These are phyloP conservation scores for Trichonephila clavipes DNA, from an alignment of 1,140 invertebrate species.

Conservation along the genomic window DNA sequence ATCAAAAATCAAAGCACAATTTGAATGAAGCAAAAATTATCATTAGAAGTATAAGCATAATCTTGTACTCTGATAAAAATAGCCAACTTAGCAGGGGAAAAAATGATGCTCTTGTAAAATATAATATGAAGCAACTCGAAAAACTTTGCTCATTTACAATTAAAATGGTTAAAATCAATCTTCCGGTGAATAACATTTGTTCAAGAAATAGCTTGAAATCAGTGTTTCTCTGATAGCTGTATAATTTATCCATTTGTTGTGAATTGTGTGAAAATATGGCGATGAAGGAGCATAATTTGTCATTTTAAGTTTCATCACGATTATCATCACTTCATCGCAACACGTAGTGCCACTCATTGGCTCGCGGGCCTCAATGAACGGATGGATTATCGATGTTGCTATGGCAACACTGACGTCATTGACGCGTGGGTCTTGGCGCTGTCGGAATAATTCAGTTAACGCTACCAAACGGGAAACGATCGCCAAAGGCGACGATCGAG, in stretches of 20 bases:
- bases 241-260: not conserved
- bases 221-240: not conserved
- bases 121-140: not conserved
- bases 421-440: slow-evolving; percentile 58
- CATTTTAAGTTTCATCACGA: slow-evolving; percentile 60
- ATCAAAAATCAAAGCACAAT: too few relatives aligned
- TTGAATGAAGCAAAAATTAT: too few relatives aligned
- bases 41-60: too few relatives aligned
- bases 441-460: slow-evolving; percentile 65
- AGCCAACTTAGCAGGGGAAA: not conserved
- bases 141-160: not conserved
- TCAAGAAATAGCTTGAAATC: not conserved
- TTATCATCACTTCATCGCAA: slow-evolving; percentile 57
- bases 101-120: not conserved
- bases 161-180: not conserved
- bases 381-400: slow-evolving; percentile 74
- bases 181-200: not conserved
- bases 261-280: slow-evolving; percentile 62
- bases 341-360: slow-evolving; percentile 63
- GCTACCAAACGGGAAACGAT: slow-evolving; percentile 57
- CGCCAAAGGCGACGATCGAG: slow-evolving; percentile 57
- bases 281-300: slow-evolving; percentile 53
- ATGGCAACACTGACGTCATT: slow-evolving; percentile 69
- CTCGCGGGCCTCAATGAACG: slow-evolving; percentile 69
- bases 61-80: too few relatives aligned